Evolutionary conservation across 2,113 vertebrate genomes (phyloP), one percentile per base, ranked within the genome.

Genomic region (Scolopax mira): DNA sequence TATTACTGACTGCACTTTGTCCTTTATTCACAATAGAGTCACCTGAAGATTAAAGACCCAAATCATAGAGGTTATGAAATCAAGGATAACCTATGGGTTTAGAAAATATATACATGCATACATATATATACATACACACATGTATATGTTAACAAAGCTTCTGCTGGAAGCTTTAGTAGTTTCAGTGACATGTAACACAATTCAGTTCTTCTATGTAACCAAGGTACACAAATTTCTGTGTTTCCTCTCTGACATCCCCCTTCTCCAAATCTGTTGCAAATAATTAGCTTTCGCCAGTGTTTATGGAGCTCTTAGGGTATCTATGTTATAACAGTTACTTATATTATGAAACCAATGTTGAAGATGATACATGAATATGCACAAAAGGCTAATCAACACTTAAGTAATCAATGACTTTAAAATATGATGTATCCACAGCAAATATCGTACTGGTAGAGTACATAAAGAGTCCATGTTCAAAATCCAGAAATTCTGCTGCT

Each of bases 61-160:
- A 86, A 88, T 42, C 25, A 79, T 42, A 66, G 37, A 44, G 41
- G 13, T 25, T 81, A 74, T 42, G 18, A 55, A n/a, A 27, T 37
- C 28, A 52, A 42, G 19, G 18, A 83, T 35, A 84, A 66, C 1
- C 13, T 72, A 22, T 30, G 25, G 33, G 28, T 80, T 89, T 51
- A 60, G 35, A 81, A 37, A 16, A 54, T 3, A 42, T 25, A 33
- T 18, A 35, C 11, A 58, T 52, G 23, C 24, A 55, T 55, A 57
- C 31, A 13, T 57, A 44, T 3, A 28, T 25, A 35, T 16, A 30
- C 11, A 55, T 8, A 27, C 6, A 10, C 10, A 62, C 6, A 69
- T 1, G 21, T 1, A 35, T 1, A 16, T 0, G 0, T 66, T 54
- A n/a, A 80, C 10, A 65, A 62, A 83, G 5, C 11, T 71, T 83